phyloP scores from a whole-genome alignment of 2,113 vertebrate species.

The Poicephalus meyeri region DNA sequence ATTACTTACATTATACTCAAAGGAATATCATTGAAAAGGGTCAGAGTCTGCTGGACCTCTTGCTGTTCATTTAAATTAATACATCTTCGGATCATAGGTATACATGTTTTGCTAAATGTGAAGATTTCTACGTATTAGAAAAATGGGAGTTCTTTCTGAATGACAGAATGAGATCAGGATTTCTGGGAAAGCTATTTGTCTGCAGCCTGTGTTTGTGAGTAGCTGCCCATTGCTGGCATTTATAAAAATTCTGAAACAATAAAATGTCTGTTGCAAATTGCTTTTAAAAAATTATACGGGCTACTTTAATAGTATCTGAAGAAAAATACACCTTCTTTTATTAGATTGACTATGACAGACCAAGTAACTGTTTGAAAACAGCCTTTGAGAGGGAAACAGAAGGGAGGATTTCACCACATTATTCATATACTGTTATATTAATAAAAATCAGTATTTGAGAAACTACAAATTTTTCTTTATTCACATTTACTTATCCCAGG shows the following conservation, averaged over 20 bases:
- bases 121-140: not conserved
- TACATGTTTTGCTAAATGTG: not conserved
- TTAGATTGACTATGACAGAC: slow-evolving; percentile 1
- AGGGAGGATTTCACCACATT: not conserved
- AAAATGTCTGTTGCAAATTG: slow-evolving; percentile 15
- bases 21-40: slow-evolving; percentile 40
- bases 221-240: not conserved
- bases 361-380: not conserved
- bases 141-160: not conserved
- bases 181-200: not conserved
- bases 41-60: slow-evolving; percentile 28
- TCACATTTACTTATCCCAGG: not conserved
- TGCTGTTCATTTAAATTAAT: slow-evolving; percentile 47
- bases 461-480: not conserved
- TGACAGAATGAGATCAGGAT: not conserved
- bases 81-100: not conserved
- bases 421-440: not conserved
- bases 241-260: slow-evolving; percentile 12
- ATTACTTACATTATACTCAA: slow-evolving; percentile 70
- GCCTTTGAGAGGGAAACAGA: not conserved
- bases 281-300: slow-evolving; percentile 39
- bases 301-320: slow-evolving; percentile 10
- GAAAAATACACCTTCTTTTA: slow-evolving; percentile 21
- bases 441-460: not conserved
- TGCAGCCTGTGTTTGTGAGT: not conserved